A percentile compares a stretch with the other conserved stretches of the same genome.
Conservation (phyloP, 1,140 invertebrate genomes). For the Phortica variegata region DNA sequence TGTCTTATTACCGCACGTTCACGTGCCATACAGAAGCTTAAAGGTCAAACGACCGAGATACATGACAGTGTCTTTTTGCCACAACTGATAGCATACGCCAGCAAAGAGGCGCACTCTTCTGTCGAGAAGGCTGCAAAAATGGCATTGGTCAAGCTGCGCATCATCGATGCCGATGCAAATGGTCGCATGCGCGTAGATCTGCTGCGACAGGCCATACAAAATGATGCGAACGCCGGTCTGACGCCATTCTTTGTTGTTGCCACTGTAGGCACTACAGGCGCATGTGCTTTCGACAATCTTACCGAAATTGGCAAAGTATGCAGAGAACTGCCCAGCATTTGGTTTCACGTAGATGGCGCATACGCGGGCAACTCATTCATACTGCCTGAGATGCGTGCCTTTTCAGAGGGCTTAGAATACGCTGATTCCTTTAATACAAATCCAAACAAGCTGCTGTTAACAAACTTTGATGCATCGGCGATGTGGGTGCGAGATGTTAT, state of each 20-base stretch:
- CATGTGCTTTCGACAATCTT: slow-evolving; percentile 81
- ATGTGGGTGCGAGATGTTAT: slow-evolving; percentile 85
- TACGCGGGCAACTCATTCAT: slow-evolving; percentile 85
- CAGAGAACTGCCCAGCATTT: slow-evolving; percentile 65
- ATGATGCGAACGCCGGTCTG: slow-evolving; percentile 77
- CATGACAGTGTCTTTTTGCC: slow-evolving; percentile 75
- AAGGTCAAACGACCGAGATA: slow-evolving; percentile 53
- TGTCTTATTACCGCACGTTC: slow-evolving; percentile 78
- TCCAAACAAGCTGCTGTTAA: slow-evolving; percentile 89
- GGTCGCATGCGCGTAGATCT: slow-evolving; percentile 75
- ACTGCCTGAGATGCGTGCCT: slow-evolving; percentile 75
- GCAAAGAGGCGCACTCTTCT: slow-evolving; percentile 85
- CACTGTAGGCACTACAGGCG: slow-evolving; percentile 78
- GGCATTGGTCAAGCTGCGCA: slow-evolving; percentile 81
- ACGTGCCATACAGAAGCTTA: slow-evolving; percentile 70
- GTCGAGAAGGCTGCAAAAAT: slow-evolving; percentile 95
- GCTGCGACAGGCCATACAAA: slow-evolving; percentile 69
- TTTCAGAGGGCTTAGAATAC: slow-evolving; percentile 77
- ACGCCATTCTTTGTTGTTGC: slow-evolving; percentile 85
- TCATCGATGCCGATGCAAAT: slow-evolving; percentile 83
- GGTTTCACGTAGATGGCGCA: slow-evolving; percentile 77
- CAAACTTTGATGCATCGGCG: slow-evolving; percentile 88
- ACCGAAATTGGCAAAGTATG: slow-evolving; percentile 80
- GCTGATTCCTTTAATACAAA: slow-evolving; percentile 91
- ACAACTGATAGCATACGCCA: slow-evolving; percentile 80